phyloP scores from a whole-genome alignment of 2,797 vertebrate genomes.

The Eulemur mongoz region DNA sequence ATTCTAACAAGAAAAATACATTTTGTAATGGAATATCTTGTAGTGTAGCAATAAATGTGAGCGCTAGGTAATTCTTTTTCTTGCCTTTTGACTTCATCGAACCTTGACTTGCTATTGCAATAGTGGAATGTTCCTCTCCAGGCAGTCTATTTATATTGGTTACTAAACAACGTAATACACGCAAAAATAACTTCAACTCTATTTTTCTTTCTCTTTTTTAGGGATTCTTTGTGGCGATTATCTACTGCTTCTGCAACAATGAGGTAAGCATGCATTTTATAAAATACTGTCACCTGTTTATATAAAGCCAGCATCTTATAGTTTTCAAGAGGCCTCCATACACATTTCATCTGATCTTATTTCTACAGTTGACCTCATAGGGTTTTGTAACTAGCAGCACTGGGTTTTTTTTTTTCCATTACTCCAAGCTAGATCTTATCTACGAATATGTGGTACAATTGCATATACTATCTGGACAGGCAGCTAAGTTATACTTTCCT shows the following conservation, averaged over 20 bases:
- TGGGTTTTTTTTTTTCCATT: neutral
- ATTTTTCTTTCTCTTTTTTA: constrained; percentile 78
- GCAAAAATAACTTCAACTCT: constrained; percentile 9
- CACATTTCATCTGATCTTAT: neutral
- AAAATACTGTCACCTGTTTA: rapidly evolving
- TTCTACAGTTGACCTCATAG: neutral
- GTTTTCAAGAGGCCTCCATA: neutral
- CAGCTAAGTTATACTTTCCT: neutral
- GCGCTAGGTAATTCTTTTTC: neutral
- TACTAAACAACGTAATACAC: neutral
- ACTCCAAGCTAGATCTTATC: neutral
- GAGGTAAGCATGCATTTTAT: constrained; percentile 88
- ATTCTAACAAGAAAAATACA: neutral
- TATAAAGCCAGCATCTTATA: neutral
- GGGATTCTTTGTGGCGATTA: constrained; percentile 97
- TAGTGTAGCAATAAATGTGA: neutral
- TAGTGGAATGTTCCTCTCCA: neutral
- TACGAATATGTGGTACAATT: neutral
- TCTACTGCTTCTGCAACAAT: constrained; percentile 99
- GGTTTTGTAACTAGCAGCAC: neutral
- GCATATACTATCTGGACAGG: neutral
- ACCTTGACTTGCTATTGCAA: neutral
- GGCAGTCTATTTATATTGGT: neutral
- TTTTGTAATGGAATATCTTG: neutral
- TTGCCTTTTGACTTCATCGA: neutral